Percentiles rank a stretch among this genome's conserved stretches.
Evolutionary conservation across 2,888 invertebrate species (phyloP).

Genomic region (Tetramorium bicarinatum): DNA sequence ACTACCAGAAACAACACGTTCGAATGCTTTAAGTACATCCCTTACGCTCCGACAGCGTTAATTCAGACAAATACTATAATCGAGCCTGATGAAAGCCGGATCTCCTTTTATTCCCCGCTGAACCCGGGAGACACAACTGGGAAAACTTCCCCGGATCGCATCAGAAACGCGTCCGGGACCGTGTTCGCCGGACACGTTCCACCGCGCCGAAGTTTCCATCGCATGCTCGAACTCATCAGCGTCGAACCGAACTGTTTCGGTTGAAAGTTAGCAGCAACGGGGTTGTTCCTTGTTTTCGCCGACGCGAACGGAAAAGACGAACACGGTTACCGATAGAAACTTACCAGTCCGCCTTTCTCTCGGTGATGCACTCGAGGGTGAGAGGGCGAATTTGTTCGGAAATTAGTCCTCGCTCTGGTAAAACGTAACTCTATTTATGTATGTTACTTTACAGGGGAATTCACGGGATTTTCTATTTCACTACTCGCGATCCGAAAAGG

Average conservation of each 20-base stretch:
- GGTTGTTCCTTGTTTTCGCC: constrained; percentile 39
- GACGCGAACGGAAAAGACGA: constrained; percentile 33
- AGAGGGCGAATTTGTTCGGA: constrained; percentile 20
- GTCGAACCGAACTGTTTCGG: constrained; percentile 32
- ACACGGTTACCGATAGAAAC: constrained; percentile 22
- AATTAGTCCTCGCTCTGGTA: constrained; percentile 19
- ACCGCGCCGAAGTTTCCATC: constrained; percentile 29
- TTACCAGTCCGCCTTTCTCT: neutral
- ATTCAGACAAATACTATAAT: constrained; percentile 12
- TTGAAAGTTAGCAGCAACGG: constrained; percentile 36
- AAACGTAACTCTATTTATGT: constrained; percentile 17
- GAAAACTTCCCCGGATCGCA: constrained; percentile 20
- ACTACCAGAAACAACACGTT: neutral
- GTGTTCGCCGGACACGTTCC: constrained; percentile 21
- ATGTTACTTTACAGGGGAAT: neutral
- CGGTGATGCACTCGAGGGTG: neutral
- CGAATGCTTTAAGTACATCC: neutral
- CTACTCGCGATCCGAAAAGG: neutral
- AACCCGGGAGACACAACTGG: constrained; percentile 12
- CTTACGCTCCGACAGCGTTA: neutral
- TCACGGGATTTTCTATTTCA: neutral
- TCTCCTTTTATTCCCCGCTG: constrained; percentile 30
- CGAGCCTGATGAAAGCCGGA: constrained; percentile 19
- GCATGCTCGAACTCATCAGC: constrained; percentile 44
- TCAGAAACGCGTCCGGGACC: neutral